phyloP scores from a whole-genome alignment of 2,888 invertebrate species.

The Steinernema carpocapsae region DNA sequence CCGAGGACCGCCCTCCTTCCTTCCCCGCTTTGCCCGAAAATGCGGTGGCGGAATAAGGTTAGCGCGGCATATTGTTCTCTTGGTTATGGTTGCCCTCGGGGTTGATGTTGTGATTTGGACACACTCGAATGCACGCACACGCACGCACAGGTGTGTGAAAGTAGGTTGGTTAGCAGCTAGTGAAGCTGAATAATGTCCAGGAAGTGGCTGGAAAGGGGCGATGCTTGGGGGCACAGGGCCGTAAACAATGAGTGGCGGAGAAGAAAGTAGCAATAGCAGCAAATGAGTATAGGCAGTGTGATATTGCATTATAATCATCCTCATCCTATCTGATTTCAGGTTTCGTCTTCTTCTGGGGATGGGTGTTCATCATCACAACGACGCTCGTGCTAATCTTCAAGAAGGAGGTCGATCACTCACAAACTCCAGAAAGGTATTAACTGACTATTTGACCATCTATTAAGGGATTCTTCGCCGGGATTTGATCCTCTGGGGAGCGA shows the following conservation, averaged over 20 bases:
- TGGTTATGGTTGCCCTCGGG: neutral
- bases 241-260: neutral
- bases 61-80: neutral
- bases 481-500: neutral
- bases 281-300: no score
- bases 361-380: conserved; percentile 86
- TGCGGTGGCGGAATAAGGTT: conserved; percentile 30
- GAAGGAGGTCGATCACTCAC: conserved; percentile 75
- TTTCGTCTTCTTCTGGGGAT: conserved; percentile 93
- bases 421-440: conserved; percentile 7
- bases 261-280: neutral
- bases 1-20: conserved; percentile 22
- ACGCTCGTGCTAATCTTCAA: conserved; percentile 88
- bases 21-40: conserved; percentile 26
- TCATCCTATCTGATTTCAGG: conserved; percentile 73
- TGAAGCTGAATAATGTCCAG: no score
- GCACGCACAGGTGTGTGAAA: neutral
- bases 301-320: no score
- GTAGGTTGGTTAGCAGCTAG: neutral
- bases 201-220: neutral
- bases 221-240: no score
- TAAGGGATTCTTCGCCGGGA: neutral
- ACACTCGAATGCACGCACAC: neutral
- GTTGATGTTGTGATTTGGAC: neutral
- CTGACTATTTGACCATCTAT: neutral